A percentile compares a stretch with the other conserved stretches of the same genome.
These are phyloP conservation scores for Siniperca chuatsi DNA, from an alignment of 2,113 vertebrate genomes.

Conservation along the genomic window DNA sequence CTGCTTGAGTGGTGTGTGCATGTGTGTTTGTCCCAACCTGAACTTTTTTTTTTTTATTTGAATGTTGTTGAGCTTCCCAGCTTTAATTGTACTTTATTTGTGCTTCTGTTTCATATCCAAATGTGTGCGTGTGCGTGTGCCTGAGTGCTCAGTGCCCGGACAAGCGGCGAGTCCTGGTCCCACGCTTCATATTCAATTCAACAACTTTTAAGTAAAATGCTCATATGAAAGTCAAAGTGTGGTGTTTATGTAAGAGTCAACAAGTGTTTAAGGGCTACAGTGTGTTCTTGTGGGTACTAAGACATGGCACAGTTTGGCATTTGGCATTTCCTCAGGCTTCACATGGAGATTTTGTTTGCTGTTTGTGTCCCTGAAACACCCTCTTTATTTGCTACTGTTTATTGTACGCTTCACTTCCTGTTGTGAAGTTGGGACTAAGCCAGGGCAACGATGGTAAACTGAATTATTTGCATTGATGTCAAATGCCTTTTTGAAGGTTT, in stretches of 20 bases:
- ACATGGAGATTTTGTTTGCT: constrained; percentile 33
- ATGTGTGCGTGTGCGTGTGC: constrained; percentile 18
- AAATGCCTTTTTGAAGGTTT: neutral
- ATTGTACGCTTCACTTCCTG: constrained; percentile 24
- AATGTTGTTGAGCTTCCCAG: constrained; percentile 14
- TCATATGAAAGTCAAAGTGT: constrained; percentile 54
- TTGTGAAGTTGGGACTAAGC: constrained; percentile 26
- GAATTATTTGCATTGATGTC: constrained; percentile 42
- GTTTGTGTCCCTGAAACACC: constrained; percentile 48
- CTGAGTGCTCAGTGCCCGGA: constrained; percentile 26
- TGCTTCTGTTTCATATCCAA: constrained; percentile 11
- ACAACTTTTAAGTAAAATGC: constrained; percentile 53
- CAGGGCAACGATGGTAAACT: constrained; percentile 15
- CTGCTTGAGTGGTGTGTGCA: constrained; percentile 35
- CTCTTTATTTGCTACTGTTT: constrained; percentile 34
- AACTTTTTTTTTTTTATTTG: neutral
- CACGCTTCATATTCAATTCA: constrained; percentile 61
- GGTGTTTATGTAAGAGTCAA: constrained; percentile 63
- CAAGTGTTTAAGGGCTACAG: constrained; percentile 42
- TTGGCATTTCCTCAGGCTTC: constrained; percentile 55
- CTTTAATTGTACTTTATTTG: constrained; percentile 27
- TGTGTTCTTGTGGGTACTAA: constrained; percentile 23
- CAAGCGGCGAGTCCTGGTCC: constrained; percentile 20
- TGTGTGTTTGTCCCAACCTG: constrained; percentile 11
- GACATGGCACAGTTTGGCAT: constrained; percentile 53